These are phyloP conservation scores for Caenorhabditis sp. DNA, from an alignment of 2,888 invertebrate genomes.

Conservation along the genomic window DNA sequence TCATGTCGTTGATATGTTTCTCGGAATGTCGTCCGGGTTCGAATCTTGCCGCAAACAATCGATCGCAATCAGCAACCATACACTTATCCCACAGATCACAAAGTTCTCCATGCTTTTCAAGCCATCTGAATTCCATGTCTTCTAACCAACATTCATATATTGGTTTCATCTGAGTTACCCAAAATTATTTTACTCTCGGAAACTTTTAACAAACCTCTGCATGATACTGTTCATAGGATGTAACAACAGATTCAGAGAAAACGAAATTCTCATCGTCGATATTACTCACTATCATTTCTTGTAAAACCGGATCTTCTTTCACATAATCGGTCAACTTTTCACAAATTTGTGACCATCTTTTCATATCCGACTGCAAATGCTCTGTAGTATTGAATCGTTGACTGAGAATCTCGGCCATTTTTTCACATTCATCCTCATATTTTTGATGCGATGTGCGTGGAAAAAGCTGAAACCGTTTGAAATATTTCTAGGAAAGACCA, in stretches of 20 bases:
- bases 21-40: slow-evolving; percentile 25
- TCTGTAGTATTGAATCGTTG: slow-evolving; percentile 14
- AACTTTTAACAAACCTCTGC: slow-evolving; percentile 3
- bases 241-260: slow-evolving; percentile 16
- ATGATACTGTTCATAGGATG: slow-evolving; percentile 9
- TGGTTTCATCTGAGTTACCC: slow-evolving; percentile 11
- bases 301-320: slow-evolving; percentile 5
- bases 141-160: slow-evolving; percentile 24
- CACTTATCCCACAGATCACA: slow-evolving; percentile 31
- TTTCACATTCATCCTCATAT: slow-evolving; percentile 10
- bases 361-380: slow-evolving; percentile 18
- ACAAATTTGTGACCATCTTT: slow-evolving; percentile 18
- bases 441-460: slow-evolving; percentile 10
- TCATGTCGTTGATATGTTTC: slow-evolving; percentile 10
- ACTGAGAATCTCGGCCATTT: slow-evolving; percentile 23
- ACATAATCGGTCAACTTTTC: slow-evolving; percentile 11
- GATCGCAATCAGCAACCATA: slow-evolving; percentile 10
- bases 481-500: too few species aligned
- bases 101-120: slow-evolving; percentile 13
- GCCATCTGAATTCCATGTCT: slow-evolving; percentile 36
- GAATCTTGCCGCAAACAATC: slow-evolving; percentile 13
- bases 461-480: slow-evolving; percentile 19
- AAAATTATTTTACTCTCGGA: not conserved
- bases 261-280: slow-evolving; percentile 19
- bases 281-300: slow-evolving; percentile 15